Base-by-base conservation (phyloP, 2,797 vertebrate genomes). In the Cuculus canorus region DNA sequence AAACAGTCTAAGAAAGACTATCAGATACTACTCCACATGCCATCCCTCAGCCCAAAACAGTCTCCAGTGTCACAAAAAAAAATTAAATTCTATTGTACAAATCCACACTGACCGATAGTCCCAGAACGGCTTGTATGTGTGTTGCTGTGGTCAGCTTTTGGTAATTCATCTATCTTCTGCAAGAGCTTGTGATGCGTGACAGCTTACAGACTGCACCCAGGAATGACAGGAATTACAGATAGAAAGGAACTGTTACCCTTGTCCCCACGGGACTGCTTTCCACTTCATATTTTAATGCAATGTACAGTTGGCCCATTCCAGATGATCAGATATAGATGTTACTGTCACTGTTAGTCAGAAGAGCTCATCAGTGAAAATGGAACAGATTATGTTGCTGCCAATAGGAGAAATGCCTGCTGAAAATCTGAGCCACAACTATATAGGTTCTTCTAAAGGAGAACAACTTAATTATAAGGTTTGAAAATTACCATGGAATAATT, bases 401-500 rank as follows among this genome's bases (percentile, higher is more conserved):
- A 71, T 54, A 64, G 87, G 53, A 76, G 82, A 94, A 97, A 95
- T 85, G 45, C 35, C 83, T 89, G 91, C 78, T 86, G 69, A 77
- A 95, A 91, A 92, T 70, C 80, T 72, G 86, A 92, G 65, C 91
- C 92, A 85, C 9, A 7, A 78, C 45, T 60, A 56, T 86, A 79
- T 37, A 89, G 37, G 82, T 95, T 95, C 95, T 94, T 95, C 93
- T 91, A 91, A 92, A 86, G 86, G 82, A 75, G 88, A 92, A 91
- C 9, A 3, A 50, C 85, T 93, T 96, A 94, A 97, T 97, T 92
- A 86, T 68, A 95, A 77, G 70, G n/a, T 73, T 95, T 91, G 65
- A 54, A 96, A 97, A 92, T 92, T 91, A 86, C 90, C 86, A 84
- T 92, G 86, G 90, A 91, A 83, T 95, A 97, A 96, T 97, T 96